phyloP scores from a whole-genome alignment of 2,888 invertebrate genomes.

The Pyrrhia umbra region DNA sequence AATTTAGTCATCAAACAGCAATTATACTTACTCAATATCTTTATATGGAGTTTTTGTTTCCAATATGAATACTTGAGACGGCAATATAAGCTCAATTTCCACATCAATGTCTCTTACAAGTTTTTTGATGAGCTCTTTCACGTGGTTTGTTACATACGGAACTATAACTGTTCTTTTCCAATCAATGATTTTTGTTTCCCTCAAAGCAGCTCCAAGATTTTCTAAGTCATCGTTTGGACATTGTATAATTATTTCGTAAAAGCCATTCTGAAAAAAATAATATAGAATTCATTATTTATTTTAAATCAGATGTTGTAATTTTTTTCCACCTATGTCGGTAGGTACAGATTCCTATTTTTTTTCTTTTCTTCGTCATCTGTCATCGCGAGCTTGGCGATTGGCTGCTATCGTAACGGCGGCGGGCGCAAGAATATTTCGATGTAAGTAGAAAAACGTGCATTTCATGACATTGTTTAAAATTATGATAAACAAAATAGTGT shows the following conservation, averaged over 20 bases:
- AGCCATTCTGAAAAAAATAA: slow-evolving; percentile 63
- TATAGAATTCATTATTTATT: no score
- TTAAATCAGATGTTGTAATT: no score
- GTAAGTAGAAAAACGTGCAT: no score
- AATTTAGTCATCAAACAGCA: slow-evolving; percentile 3
- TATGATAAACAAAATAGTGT: no score
- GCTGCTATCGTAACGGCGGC: no score
- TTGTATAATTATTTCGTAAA: slow-evolving; percentile 73
- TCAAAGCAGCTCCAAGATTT: slow-evolving; percentile 70
- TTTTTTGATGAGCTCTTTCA: slow-evolving; percentile 64
- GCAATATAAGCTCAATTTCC: slow-evolving; percentile 41
- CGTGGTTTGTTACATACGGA: slow-evolving; percentile 65
- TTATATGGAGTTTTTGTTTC: slow-evolving; percentile 60
- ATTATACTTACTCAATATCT: slow-evolving; percentile 63
- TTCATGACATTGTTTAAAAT: no score
- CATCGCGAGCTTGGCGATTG: no score
- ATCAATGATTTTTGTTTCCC: slow-evolving; percentile 71
- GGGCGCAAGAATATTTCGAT: no score
- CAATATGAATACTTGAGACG: slow-evolving; percentile 63
- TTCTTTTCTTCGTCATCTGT: no score
- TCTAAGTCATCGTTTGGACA: slow-evolving; percentile 69
- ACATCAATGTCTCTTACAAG: slow-evolving; percentile 54
- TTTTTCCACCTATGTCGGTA: no score
- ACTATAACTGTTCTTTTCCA: slow-evolving; percentile 66
- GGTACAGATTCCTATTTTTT: no score